Evolutionary conservation across 1,140 invertebrate species (phyloP), one percentile per base, ranked within the genome.

Genomic region (Diprion similis): DNA sequence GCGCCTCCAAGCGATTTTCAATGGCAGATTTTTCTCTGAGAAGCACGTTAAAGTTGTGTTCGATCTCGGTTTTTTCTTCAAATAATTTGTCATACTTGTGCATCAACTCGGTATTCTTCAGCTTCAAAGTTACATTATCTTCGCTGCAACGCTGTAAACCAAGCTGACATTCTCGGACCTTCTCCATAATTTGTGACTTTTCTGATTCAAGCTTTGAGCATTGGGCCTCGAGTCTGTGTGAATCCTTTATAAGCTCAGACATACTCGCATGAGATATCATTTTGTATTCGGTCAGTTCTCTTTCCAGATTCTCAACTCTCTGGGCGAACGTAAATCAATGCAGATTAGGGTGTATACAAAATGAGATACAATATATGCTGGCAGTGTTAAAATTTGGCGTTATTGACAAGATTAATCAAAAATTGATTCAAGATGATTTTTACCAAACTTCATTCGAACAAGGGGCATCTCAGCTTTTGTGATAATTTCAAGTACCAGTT

Each of bases 51-150:
- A 59, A 59, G 51, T 59, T 59, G 51, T 15, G 11, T 17, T 59
- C 8, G 11, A 59, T 15, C n/a, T 59, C 51, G 11, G 51, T 59
- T 17, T 59, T 59, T 59, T 59, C 51, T 59, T 59, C 0, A 59
- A 13, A 13, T 9, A 59, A 17, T 15, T 8, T 8, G n/a, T 59
- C 51, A 17, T 59, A 59, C 51, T 59, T 59, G 51, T 59, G n/a
- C 51, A 59, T 59, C 51, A 59, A 59, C 51, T 59, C 51, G 51
- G 51, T 59, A 59, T 59, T 59, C 11, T 17, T 59, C 51, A 59
- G 9, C n/a, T 59, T 59, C 51, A 59, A 17, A 59, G 51, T 17
- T 59, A 59, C 51, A 17, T 59, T 59, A 17, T 59, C 51, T 13
- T 59, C 51, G 9, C 6, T 59, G 11, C 11, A 15, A 9, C 51